Conservation (phyloP, 2,797 vertebrate genomes). For the Poecilia gillii region DNA sequence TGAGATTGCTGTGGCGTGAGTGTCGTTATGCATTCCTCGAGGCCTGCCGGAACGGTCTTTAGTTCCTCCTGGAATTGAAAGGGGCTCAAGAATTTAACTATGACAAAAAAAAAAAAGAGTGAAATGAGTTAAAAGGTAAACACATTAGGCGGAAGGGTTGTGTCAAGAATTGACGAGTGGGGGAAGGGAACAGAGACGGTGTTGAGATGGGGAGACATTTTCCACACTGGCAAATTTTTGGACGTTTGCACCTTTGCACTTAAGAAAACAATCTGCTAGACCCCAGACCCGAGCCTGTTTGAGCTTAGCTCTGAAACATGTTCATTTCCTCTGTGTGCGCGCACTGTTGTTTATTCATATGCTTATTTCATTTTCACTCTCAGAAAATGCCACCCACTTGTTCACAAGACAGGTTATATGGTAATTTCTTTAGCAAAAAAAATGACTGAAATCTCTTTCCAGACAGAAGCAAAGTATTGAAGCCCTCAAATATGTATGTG, state of each 20-base stretch:
- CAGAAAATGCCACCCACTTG: slow-evolving; percentile 62
- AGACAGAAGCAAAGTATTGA: slow-evolving; percentile 71
- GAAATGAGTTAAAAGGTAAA: slow-evolving; percentile 70
- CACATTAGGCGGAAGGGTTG: slow-evolving; percentile 63
- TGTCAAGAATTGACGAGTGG: slow-evolving; percentile 47
- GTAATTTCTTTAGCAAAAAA: slow-evolving; percentile 43
- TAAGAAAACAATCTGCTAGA: slow-evolving; percentile 72
- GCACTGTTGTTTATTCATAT: slow-evolving; percentile 33
- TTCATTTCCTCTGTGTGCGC: slow-evolving; percentile 64
- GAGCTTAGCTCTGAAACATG: slow-evolving; percentile 62
- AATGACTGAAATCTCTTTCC: slow-evolving; percentile 51
- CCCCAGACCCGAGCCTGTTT: slow-evolving; percentile 58
- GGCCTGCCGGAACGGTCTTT: slow-evolving; percentile 59
- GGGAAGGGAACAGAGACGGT: slow-evolving; percentile 47
- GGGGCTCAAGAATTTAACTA: slow-evolving; percentile 56
- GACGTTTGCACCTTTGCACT: slow-evolving; percentile 70
- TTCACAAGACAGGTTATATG: slow-evolving; percentile 43
- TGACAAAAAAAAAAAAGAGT: slow-evolving; percentile 59
- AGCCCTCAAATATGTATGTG: slow-evolving; percentile 71
- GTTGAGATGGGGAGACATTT: slow-evolving; percentile 64
- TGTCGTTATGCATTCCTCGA: slow-evolving; percentile 62
- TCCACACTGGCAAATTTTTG: slow-evolving; percentile 66
- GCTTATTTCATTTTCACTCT: slow-evolving; percentile 47
- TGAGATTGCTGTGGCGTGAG: slow-evolving; percentile 48
- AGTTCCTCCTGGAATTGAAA: slow-evolving; percentile 59